Conservation (phyloP, 2,797 vertebrate species). For the Coluber constrictor region DNA sequence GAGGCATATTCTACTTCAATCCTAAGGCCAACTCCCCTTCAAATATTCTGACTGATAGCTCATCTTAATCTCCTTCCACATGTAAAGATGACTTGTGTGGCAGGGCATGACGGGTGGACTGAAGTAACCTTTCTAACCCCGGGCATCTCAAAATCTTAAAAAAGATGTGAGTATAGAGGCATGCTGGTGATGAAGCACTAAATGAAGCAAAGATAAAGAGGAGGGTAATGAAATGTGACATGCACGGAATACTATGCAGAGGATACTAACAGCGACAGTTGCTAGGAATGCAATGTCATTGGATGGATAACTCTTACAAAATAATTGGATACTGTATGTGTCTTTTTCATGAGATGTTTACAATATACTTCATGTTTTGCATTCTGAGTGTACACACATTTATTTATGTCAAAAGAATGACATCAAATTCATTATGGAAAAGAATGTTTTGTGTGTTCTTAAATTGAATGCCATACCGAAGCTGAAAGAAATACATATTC, state of each 20-base stretch:
- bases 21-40: neutral
- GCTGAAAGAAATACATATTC: slow-evolving; percentile 59
- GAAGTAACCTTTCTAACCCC: neutral
- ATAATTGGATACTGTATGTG: neutral
- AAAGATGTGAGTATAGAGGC: neutral
- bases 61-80: neutral
- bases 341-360: neutral
- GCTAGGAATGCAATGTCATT: neutral
- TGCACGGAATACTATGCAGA: neutral
- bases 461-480: slow-evolving; percentile 48
- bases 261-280: neutral
- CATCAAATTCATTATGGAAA: slow-evolving; percentile 51
- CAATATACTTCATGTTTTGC: neutral
- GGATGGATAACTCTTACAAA: slow-evolving; percentile 7
- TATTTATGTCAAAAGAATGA: slow-evolving; percentile 25
- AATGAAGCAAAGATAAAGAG: neutral
- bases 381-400: neutral
- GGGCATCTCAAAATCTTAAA: neutral
- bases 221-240: neutral
- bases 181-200: neutral
- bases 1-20: neutral
- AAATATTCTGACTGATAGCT: neutral
- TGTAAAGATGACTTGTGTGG: neutral
- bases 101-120: neutral
- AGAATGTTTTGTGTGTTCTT: neutral